Evolutionary conservation across 2,797 vertebrate genomes (phyloP), one percentile per base, ranked within the genome.

Genomic region (Paramormyrops hopkinsi): DNA sequence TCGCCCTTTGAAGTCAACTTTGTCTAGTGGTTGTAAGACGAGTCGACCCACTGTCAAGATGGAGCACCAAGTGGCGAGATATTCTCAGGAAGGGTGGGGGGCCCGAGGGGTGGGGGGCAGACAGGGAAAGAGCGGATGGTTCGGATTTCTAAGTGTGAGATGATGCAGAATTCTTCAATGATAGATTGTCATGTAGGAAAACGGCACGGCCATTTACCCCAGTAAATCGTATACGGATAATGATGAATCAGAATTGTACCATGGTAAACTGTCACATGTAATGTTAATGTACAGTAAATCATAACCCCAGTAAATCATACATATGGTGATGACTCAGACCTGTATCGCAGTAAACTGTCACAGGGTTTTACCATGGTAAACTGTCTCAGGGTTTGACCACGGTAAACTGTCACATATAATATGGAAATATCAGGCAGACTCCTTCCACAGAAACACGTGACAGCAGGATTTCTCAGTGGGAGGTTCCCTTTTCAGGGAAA

Each of bases 1-100:
- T 91, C 88, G 0, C 90, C 89, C 92, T 93, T 96, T 95, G 94
- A 95, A 94, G 94, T 95, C 91, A 93, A 95, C 93, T 94, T 94
- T 92, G 94, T 92, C 92, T 93, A 93, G 95, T 93, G 94, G 92
- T 88, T 89, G 90, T 90, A 92, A 92, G 94, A 94, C 92, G n/a
- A 29, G 83, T 85, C 83, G 14, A 19, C 83, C 83, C n/a, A n/a
- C 83, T 53, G 83, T 48, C 44, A 25, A 7, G 89, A 86, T 91
- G 90, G 91, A 91, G 89, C 59, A 90, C 90, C 25, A 89, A 90
- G 93, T 92, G 93, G 95, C 92, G 90, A 92, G 91, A 90, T 1
- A 89, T 51, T 85, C n/a, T 25, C 46, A 65, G 62, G 22, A 29
- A 29, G 5, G 25, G 62, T 1, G 7, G 25, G 25, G 59, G n/a